Percentiles rank a stretch among this genome's conserved stretches.
Evolutionary conservation across 2,113 vertebrate species (phyloP).

Genomic region (Bos indicus): DNA sequence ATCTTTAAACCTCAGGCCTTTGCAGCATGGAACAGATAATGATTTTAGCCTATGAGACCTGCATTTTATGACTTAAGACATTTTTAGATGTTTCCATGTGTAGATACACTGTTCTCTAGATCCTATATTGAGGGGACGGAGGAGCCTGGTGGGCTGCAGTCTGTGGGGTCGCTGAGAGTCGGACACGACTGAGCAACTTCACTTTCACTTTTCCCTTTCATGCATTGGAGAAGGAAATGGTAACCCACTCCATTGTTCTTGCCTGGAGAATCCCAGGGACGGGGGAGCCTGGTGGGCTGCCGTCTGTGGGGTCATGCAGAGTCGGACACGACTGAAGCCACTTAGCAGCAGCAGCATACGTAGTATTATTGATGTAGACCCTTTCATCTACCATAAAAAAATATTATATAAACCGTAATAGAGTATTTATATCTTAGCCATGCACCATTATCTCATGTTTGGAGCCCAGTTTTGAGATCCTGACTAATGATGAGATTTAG

Average conservation of each 20-base stretch:
- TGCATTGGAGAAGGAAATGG: no score
- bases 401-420: neutral
- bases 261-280: no score
- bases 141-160: no score
- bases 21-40: neutral
- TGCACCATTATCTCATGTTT: neutral
- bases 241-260: no score
- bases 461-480: constrained; percentile 3
- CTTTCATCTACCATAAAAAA: neutral
- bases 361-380: neutral
- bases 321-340: fast-evolving
- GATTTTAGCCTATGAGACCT: neutral
- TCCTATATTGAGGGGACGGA: neutral
- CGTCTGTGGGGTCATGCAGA: fast-evolving
- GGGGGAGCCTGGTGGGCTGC: no score
- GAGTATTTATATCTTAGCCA: neutral
- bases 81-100: neutral
- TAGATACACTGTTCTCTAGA: neutral
- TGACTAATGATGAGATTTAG: constrained; percentile 11
- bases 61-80: neutral
- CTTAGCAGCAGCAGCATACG: neutral
- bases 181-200: no score
- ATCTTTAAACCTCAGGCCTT: neutral
- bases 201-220: no score
- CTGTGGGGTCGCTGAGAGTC: no score